Percentiles rank a stretch among this genome's conserved stretches.
Evolutionary conservation across 64 coral and sea anemone species (phyloP).

Genomic region (Montipora sp.): DNA sequence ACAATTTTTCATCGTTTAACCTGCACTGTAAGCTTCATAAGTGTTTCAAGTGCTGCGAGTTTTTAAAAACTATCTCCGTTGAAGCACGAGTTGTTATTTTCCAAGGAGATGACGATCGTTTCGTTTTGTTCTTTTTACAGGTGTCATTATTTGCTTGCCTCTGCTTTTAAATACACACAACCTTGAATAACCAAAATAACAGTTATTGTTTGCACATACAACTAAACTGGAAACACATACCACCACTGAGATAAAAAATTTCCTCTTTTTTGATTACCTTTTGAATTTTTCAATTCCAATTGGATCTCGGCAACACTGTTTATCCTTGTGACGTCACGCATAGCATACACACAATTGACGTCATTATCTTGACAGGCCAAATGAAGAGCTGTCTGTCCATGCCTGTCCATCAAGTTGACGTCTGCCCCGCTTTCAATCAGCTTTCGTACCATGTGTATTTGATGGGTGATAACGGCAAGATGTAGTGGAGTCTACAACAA

Average conservation of each 20-base stretch:
- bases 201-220: background rate
- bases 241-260: background rate
- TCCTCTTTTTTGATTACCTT: constrained; percentile 47
- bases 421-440: constrained; percentile 77
- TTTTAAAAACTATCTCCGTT: too few relatives aligned
- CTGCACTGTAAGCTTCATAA: too few relatives aligned
- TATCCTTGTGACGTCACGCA: constrained; percentile 43
- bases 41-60: too few relatives aligned
- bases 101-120: too few relatives aligned
- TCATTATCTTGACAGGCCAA: constrained; percentile 81
- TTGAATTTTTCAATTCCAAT: constrained; percentile 64
- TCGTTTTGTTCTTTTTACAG: too few relatives aligned
- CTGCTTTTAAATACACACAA: too few relatives aligned
- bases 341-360: constrained; percentile 65
- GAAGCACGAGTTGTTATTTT: too few relatives aligned
- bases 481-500: constrained; percentile 89
- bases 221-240: background rate
- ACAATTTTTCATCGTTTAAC: background rate
- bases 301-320: constrained; percentile 15
- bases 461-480: constrained; percentile 88
- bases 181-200: too few relatives aligned
- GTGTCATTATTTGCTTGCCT: too few relatives aligned
- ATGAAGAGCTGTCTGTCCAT: constrained; percentile 89
- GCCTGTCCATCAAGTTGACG: constrained; percentile 83
- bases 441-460: constrained; percentile 57